Percentiles rank a stretch among this genome's conserved stretches.
Evolutionary conservation across 2,113 vertebrate species (phyloP).

Genomic region (Lasiurus cinereus): DNA sequence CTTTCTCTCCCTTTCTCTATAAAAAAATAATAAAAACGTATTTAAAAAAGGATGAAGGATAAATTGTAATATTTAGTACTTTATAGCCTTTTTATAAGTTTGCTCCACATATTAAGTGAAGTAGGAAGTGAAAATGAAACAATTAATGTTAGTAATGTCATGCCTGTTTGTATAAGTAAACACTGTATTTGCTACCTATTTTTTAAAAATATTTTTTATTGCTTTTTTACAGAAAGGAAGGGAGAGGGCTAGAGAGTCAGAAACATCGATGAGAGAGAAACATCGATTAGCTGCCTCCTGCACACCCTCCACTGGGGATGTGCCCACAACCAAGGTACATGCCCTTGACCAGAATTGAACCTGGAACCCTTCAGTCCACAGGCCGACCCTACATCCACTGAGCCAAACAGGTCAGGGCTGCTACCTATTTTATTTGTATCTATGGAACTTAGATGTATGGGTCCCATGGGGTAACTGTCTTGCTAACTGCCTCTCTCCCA

Average conservation of each 20-base stretch:
- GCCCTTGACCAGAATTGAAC: too few species aligned
- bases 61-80: background rate
- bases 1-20: too few species aligned
- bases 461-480: background rate
- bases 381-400: too few species aligned
- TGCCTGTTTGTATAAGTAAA: background rate
- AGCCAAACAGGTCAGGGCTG: background rate
- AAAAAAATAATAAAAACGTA: too few species aligned
- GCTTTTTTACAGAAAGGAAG: too few species aligned
- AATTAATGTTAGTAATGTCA: background rate
- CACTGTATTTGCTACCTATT: background rate
- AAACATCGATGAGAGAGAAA: too few species aligned
- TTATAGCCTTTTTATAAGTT: background rate
- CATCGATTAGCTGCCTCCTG: too few species aligned
- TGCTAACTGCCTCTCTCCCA: background rate
- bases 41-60: background rate
- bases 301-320: too few species aligned
- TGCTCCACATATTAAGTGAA: constrained; percentile 25
- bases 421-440: constrained; percentile 25
- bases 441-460: background rate
- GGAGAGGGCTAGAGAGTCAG: too few species aligned
- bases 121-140: constrained; percentile 17
- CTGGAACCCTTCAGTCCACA: too few species aligned
- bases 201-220: too few species aligned
- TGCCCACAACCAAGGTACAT: too few species aligned